Percentiles rank a stretch among this genome's conserved stretches.
These are phyloP conservation scores for Drosophila borborema DNA, from an alignment of 2,888 invertebrate species.

Conservation along the genomic window DNA sequence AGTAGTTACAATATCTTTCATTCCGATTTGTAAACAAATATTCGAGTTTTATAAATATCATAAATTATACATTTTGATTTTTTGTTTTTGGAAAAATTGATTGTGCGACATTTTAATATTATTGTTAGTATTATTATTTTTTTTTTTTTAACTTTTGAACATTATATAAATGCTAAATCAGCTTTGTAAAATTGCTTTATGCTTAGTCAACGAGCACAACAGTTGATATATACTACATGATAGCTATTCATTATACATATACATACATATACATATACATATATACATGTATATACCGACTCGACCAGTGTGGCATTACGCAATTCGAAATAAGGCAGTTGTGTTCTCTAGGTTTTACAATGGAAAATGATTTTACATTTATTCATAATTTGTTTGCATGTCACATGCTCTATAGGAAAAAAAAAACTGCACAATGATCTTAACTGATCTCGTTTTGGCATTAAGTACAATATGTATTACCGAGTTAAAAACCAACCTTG, in stretches of 20 bases:
- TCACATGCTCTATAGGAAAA: slow-evolving; percentile 18
- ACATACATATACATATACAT: slow-evolving; percentile 22
- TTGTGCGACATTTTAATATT: slow-evolving; percentile 69
- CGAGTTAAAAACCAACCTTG: slow-evolving; percentile 11
- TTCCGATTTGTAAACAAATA: slow-evolving; percentile 49
- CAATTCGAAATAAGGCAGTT: slow-evolving; percentile 47
- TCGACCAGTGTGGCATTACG: slow-evolving; percentile 15
- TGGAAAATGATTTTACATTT: slow-evolving; percentile 24
- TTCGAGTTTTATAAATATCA: slow-evolving; percentile 46
- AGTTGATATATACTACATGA: slow-evolving; percentile 25
- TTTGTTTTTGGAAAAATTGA: slow-evolving; percentile 47
- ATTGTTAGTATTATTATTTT: slow-evolving; percentile 14
- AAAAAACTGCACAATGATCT: slow-evolving; percentile 19
- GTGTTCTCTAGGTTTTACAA: slow-evolving; percentile 23
- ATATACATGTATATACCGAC: slow-evolving; percentile 23
- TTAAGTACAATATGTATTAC: slow-evolving; percentile 57
- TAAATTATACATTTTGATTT: slow-evolving; percentile 30
- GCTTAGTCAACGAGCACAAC: slow-evolving; percentile 49
- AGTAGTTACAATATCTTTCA: slow-evolving; percentile 26
- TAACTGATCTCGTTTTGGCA: slow-evolving; percentile 46
- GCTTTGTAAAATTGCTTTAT: slow-evolving; percentile 65
- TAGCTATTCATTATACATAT: slow-evolving; percentile 21
- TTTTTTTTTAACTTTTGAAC: slow-evolving; percentile 38
- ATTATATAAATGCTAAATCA: slow-evolving; percentile 65
- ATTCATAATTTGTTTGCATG: slow-evolving; percentile 12